Evolutionary conservation across 2,113 vertebrate genomes (phyloP), one percentile per base, ranked within the genome.

Genomic region (Phalacrocorax carbo): DNA sequence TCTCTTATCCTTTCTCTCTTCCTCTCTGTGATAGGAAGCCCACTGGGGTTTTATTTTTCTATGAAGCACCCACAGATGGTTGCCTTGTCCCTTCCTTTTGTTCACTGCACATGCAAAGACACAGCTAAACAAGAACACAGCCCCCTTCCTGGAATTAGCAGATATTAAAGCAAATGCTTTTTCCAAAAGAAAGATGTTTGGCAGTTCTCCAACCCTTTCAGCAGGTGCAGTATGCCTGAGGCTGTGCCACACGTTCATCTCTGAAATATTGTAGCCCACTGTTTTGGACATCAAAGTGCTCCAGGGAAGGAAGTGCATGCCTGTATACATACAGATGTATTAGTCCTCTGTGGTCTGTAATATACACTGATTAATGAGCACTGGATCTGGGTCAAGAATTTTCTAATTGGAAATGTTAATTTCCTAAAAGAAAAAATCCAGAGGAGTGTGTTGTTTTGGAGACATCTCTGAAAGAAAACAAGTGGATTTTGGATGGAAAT

Each of bases 111-210:
- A 86, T 91, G 75, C 64, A 96, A 93, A 91, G 83, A 80, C 84
- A 51, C 34, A 91, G 64, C 52, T 87, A 95, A 95, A 93, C 80
- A 82, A 92, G 81, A 97, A 77, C 42, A 84, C 44, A 69, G 22
- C 71, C 57, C 77, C 48, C 85, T 92, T 94, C 66, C 80, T 91
- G 90, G 96, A 96, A 95, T 96, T 95, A 91, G 79, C 91, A 94
- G 57, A 90, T 96, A 96, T 84, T 91, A 94, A 96, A 96, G 78
- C 30, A 93, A 93, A 95, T 68, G 64, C 29, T 72, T 94, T 91
- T 70, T 93, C 49, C 17, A 46, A 61, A 89, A 90, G 52, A 80
- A 91, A 84, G 71, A 62, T 62, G 57, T 72, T 89, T 97, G 94
- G 93, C 90, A 90, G 54, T 46, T 90, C 57, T 95, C 86, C 96